phyloP scores from a whole-genome alignment of 2,113 vertebrate species.

The Sinocyclocheilus anshuiensis region DNA sequence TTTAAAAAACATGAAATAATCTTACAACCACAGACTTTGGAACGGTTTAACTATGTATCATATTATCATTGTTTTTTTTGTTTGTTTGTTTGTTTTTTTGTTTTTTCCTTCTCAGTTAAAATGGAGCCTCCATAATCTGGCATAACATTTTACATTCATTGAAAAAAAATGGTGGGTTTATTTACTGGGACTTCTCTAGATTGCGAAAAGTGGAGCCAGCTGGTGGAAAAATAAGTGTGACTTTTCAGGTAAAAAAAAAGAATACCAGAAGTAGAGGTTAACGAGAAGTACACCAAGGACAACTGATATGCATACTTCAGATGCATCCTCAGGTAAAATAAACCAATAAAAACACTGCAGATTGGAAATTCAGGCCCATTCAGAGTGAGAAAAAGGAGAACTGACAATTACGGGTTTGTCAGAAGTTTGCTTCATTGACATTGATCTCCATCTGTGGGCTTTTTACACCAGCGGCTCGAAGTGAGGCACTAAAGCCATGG shows the following conservation, averaged over 20 bases:
- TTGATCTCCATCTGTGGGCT: slow-evolving; percentile 43
- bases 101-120: too few relatives aligned
- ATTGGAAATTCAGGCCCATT: background rate
- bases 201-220: too few relatives aligned
- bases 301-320: background rate
- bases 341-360: background rate
- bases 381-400: background rate
- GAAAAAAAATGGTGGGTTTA: background rate
- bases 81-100: too few relatives aligned
- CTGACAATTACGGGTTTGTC: background rate
- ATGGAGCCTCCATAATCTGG: background rate
- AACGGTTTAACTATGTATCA: too few relatives aligned
- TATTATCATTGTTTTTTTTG: background rate
- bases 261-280: background rate
- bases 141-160: background rate
- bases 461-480: slow-evolving; percentile 16
- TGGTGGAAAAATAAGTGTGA: background rate
- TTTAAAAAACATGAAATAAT: too few relatives aligned
- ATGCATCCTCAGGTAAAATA: background rate
- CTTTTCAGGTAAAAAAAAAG: background rate
- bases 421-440: slow-evolving; percentile 32
- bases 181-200: too few relatives aligned
- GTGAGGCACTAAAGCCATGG: slow-evolving; percentile 47
- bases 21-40: too few relatives aligned
- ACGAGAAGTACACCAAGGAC: background rate